Evolutionary conservation across 92 coral and sea anemone species (phyloP), one percentile per base, ranked within the genome.

Genomic region (Parazoanthus atlanticus): DNA sequence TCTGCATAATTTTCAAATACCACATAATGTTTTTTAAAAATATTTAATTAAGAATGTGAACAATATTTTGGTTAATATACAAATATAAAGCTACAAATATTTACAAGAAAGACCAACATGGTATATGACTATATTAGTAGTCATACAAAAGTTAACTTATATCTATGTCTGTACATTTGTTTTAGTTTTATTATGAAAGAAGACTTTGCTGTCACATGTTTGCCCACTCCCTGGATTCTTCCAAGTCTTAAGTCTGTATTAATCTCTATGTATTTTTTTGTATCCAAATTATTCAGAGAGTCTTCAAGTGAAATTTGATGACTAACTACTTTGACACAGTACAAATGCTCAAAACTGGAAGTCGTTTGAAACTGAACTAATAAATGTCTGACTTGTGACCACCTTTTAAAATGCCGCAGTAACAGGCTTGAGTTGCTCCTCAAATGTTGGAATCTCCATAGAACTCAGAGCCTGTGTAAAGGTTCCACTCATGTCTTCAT

Each of bases 401-500:
- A 41, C 34, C 28, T 32, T 16, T 86, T 70, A 88, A 52, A 47
- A 89, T 7, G 94, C 92, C 49, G 93, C 92, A 46, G 96, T 72
- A 29, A 97, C 91, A 10, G 99, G 99, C 74, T 97, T 97, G 49
- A 97, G 91, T 16, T 98, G 96, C 73, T 97, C 99, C 74, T 95
- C 99, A 91, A 97, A 97, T 58, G 99, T 97, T 21, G 99, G 99
- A 21, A 97, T 97, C 33, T 96, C 99, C 96, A 96, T 93, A 3
- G 88, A 90, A 69, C 96, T 95, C 12, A 94, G 83, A 56, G 92
- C 88, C 72, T 93, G 94, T 6, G 97, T 92, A 78, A 93, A 91
- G 17, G 90, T 86, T 28, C 90, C 94, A 64, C 64, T 89, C 16
- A 91, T 93, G 79, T 86, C 93, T 12, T 78, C 95, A 3, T 75